Conservation (phyloP, 2,888 invertebrate species). For the Drosophila ezoana region DNA sequence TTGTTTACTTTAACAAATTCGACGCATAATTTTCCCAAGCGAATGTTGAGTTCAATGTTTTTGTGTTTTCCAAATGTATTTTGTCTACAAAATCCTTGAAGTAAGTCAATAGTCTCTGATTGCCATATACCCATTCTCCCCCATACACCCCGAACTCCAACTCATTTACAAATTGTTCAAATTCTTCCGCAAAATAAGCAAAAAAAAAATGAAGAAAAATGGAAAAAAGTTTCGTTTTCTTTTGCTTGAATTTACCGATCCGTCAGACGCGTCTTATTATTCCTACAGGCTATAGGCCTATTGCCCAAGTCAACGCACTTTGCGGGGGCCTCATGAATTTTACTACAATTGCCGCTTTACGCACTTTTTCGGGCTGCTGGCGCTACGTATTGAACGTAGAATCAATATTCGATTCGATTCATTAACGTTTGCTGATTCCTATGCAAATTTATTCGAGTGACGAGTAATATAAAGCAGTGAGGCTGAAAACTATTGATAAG, state of each 20-base stretch:
- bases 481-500: no score
- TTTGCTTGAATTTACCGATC: constrained; percentile 29
- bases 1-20: constrained; percentile 59
- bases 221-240: constrained; percentile 51
- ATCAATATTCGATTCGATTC: constrained; percentile 17
- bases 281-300: constrained; percentile 58
- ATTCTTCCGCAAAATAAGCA: constrained; percentile 70
- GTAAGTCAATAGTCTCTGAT: constrained; percentile 66
- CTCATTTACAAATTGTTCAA: constrained; percentile 73
- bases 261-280: constrained; percentile 48
- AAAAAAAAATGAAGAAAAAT: constrained; percentile 27
- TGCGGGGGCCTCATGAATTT: constrained; percentile 70
- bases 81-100: constrained; percentile 71
- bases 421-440: constrained; percentile 7
- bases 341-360: constrained; percentile 79
- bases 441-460: constrained; percentile 43
- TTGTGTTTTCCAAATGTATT: constrained; percentile 65
- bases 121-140: constrained; percentile 17
- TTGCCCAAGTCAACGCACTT: constrained; percentile 70
- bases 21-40: constrained; percentile 38
- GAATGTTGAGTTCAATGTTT: constrained; percentile 66
- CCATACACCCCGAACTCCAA: constrained; percentile 15
- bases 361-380: constrained; percentile 48
- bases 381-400: neutral
- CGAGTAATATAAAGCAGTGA: neutral